Conservation (phyloP, 2,797 vertebrate genomes). For the Dipus sagitta region DNA sequence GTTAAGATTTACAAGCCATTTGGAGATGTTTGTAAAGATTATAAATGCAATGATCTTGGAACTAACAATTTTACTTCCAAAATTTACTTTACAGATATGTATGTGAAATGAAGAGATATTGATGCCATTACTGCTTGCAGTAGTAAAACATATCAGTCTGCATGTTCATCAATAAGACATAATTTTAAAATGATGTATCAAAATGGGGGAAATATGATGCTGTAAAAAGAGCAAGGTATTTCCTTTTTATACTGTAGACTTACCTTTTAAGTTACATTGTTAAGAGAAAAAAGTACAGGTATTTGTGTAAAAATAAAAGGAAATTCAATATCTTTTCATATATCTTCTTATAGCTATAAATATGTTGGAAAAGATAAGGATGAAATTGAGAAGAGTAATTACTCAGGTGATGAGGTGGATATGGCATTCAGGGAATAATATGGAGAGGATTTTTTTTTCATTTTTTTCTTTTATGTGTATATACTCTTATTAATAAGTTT, state of each 20-base stretch:
- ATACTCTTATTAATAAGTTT: not conserved
- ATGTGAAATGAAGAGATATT: constrained; percentile 12
- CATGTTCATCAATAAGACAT: not conserved
- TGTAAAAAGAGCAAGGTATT: constrained; percentile 1
- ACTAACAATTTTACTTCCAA: constrained; percentile 3
- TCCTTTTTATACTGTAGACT: not conserved
- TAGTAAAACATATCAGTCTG: not conserved
- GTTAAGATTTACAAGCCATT: not conserved
- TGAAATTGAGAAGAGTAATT: not conserved
- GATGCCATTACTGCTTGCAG: not conserved
- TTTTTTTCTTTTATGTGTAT: not conserved
- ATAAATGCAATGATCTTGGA: constrained; percentile 1
- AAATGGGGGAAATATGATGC: not conserved
- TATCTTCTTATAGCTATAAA: not conserved
- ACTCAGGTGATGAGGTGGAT: not conserved
- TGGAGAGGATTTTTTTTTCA: not conserved
- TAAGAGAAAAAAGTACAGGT: constrained; percentile 34
- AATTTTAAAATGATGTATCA: constrained; percentile 5
- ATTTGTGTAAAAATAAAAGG: not conserved
- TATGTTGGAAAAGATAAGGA: not conserved
- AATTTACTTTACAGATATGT: not conserved
- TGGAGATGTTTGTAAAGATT: constrained; percentile 28
- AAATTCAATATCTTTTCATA: constrained; percentile 7
- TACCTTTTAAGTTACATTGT: not conserved
- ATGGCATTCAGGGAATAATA: not conserved